Percentiles rank a stretch among this genome's conserved stretches.
Conservation (phyloP, 2,113 vertebrate species). For the Hoplias malabaricus region DNA sequence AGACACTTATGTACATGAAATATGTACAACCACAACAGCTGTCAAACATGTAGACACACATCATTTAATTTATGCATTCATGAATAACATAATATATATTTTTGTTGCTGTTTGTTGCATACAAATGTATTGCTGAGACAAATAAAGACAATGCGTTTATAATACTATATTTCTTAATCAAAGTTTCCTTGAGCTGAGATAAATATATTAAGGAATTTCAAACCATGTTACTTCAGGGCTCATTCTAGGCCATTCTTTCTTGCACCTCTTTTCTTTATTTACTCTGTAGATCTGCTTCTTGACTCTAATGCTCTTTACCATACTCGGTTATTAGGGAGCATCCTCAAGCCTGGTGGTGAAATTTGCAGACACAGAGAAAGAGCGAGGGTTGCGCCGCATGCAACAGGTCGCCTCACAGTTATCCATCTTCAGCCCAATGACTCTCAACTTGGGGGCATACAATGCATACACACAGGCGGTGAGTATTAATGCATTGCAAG, state of each 20-base stretch:
- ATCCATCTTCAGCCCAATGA: constrained; percentile 91
- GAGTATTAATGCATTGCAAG: constrained; percentile 16
- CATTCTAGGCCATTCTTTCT: background rate
- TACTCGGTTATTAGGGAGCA: constrained; percentile 74
- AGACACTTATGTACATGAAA: background rate
- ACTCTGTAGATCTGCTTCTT: background rate
- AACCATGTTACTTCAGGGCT: background rate
- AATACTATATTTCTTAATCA: too few species aligned
- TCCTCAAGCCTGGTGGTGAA: constrained; percentile 95
- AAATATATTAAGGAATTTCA: too few species aligned
- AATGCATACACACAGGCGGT: constrained; percentile 92
- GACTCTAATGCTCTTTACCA: background rate
- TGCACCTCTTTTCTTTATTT: background rate
- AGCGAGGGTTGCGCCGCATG: constrained; percentile 87
- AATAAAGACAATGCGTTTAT: too few species aligned
- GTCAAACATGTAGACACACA: too few species aligned
- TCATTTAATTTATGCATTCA: too few species aligned
- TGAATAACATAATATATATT: too few species aligned
- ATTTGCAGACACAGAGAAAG: constrained; percentile 93
- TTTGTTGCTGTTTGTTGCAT: too few species aligned
- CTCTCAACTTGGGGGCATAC: constrained; percentile 89
- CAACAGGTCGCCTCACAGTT: constrained; percentile 92
- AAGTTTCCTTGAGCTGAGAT: too few species aligned
- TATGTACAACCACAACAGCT: background rate
- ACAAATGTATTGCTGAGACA: too few species aligned